phyloP scores from a whole-genome alignment of 2,113 vertebrate species.

The Zosterops borbonicus region DNA sequence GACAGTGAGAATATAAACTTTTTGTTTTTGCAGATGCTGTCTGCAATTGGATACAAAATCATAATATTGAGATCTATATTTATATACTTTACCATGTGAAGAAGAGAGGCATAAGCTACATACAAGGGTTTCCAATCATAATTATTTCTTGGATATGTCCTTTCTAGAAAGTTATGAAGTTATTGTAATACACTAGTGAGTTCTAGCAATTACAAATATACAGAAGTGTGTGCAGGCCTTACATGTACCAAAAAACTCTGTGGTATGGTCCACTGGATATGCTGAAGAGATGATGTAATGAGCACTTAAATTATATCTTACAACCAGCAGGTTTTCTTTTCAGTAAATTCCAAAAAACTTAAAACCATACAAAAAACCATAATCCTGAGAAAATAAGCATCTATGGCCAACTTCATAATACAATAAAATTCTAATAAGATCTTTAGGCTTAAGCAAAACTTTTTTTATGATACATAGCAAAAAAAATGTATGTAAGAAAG shows the following conservation, averaged over 20 bases:
- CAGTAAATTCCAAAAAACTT: background rate
- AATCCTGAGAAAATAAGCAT: background rate
- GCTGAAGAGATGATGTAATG: background rate
- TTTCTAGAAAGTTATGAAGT: background rate
- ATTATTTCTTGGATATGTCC: background rate
- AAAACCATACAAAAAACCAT: background rate
- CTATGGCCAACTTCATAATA: background rate
- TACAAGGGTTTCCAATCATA: rapidly evolving
- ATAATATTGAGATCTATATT: rapidly evolving
- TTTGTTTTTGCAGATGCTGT: too few species aligned
- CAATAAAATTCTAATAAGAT: background rate
- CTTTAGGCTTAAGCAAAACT: background rate
- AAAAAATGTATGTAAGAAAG: background rate
- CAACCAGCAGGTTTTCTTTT: background rate
- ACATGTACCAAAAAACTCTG: rapidly evolving
- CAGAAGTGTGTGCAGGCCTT: background rate
- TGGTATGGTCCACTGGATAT: background rate
- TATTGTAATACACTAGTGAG: background rate
- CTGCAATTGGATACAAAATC: background rate
- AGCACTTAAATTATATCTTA: background rate
- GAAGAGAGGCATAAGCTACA: background rate
- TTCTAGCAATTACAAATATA: background rate
- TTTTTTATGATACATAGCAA: background rate
- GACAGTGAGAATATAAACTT: background rate
- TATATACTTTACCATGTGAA: background rate